These are phyloP conservation scores for Gymnogyps californianus DNA, from an alignment of 2,113 vertebrate species.

Conservation along the genomic window DNA sequence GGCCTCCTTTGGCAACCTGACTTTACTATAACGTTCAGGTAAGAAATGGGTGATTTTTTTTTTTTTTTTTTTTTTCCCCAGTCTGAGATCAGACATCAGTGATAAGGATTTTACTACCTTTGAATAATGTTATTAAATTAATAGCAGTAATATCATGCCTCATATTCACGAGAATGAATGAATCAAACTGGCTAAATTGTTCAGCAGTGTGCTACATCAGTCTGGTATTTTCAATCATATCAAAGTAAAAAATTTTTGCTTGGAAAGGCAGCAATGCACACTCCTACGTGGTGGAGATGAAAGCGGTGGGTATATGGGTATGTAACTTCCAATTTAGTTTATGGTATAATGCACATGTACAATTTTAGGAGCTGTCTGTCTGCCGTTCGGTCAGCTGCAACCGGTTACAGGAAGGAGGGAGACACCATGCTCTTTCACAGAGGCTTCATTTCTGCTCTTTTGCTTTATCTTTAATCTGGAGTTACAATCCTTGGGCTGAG, in stretches of 20 bases:
- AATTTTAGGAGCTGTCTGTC: conserved; percentile 9
- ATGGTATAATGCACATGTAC: not conserved
- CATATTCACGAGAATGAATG: not conserved
- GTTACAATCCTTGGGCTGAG: not conserved
- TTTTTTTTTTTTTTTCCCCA: not conserved
- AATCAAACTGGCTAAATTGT: not conserved
- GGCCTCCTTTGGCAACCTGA: not conserved
- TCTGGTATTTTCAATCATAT: not conserved
- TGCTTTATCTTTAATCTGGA: not conserved
- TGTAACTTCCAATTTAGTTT: conserved; percentile 8
- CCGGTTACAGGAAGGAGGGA: not conserved
- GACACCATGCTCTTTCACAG: not conserved
- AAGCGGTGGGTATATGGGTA: not conserved
- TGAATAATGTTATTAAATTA: conserved; percentile 11
- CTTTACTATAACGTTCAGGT: not conserved
- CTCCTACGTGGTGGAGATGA: not conserved
- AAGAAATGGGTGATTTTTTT: not conserved
- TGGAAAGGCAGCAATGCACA: not conserved
- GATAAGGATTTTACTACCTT: not conserved
- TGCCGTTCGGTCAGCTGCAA: not conserved
- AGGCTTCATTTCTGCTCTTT: not conserved
- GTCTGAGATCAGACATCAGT: not conserved
- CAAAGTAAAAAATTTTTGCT: not conserved
- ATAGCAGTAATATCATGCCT: not conserved
- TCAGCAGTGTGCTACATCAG: not conserved